phyloP scores from a whole-genome alignment of 1,140 invertebrate genomes.

The Cyclargus thomasi region DNA sequence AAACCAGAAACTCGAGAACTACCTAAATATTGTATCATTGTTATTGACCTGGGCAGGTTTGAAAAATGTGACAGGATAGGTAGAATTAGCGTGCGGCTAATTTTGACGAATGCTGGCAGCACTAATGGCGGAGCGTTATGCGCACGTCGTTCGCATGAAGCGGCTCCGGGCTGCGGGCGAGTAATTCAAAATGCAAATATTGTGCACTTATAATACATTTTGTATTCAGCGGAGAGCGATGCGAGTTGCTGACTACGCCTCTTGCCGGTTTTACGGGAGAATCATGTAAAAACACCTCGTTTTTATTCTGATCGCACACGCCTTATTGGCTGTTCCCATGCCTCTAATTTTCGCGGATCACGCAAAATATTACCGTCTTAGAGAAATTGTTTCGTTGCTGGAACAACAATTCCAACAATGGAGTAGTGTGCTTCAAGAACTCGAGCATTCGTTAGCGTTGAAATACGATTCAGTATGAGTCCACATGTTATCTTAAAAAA shows the following conservation, averaged over 20 bases:
- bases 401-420: background rate
- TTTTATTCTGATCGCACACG: constrained; percentile 60
- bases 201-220: constrained; percentile 66
- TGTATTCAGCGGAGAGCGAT: constrained; percentile 56
- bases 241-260: constrained; percentile 52
- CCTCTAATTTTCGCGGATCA: constrained; percentile 65
- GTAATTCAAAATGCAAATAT: constrained; percentile 73
- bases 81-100: constrained; percentile 2
- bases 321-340: constrained; percentile 67
- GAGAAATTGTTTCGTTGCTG: background rate
- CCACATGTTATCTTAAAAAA: constrained; percentile 67
- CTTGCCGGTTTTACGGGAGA: constrained; percentile 62
- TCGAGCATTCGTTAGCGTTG: constrained; percentile 39
- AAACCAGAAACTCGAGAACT: no score
- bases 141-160: background rate
- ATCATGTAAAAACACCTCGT: constrained; percentile 69
- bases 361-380: constrained; percentile 38
- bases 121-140: constrained; percentile 24
- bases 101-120: constrained; percentile 10
- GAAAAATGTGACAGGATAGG: no score
- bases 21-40: no score
- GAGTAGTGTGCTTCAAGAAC: background rate
- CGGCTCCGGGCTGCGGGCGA: constrained; percentile 34
- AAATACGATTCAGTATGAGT: constrained; percentile 46
- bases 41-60: no score